Conservation (phyloP, 2,113 vertebrate genomes). For the Eretmochelys imbricata region DNA sequence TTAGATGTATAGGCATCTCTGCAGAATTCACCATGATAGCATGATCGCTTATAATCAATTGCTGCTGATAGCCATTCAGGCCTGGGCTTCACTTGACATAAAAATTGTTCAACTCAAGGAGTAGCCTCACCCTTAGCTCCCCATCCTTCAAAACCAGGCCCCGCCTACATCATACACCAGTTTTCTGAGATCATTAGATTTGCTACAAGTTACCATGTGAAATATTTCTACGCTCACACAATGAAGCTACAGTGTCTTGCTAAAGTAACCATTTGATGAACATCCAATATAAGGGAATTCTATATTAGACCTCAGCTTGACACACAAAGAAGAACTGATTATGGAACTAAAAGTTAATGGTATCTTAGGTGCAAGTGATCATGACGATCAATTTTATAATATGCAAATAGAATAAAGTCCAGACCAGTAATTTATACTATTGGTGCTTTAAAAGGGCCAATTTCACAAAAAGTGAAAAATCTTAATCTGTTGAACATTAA, state of each 20-base stretch:
- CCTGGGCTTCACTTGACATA: not conserved
- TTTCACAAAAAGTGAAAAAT: not conserved
- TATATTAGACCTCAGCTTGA: not conserved
- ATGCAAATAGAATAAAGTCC: not conserved
- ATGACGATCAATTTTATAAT: too few species aligned
- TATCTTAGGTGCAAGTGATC: not conserved
- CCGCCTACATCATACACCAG: not conserved
- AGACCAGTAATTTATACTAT: not conserved
- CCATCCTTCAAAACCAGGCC: not conserved
- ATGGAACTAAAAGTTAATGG: not conserved
- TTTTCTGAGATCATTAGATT: not conserved
- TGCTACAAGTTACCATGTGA: not conserved
- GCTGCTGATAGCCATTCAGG: not conserved
- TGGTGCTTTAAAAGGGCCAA: not conserved
- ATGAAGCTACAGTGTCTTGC: not conserved
- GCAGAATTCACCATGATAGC: not conserved
- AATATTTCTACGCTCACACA: not conserved
- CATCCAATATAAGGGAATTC: not conserved
- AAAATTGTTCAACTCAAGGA: not conserved
- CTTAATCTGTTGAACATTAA: too few species aligned
- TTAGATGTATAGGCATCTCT: fast-evolving
- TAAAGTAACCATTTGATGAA: not conserved
- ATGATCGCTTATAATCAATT: fast-evolving
- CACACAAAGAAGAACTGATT: not conserved
- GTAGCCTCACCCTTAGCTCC: not conserved